A percentile compares a stretch with the other conserved stretches of the same genome.
These are phyloP conservation scores for Acanthis flammea DNA, from an alignment of 2,797 vertebrate species.

Conservation along the genomic window DNA sequence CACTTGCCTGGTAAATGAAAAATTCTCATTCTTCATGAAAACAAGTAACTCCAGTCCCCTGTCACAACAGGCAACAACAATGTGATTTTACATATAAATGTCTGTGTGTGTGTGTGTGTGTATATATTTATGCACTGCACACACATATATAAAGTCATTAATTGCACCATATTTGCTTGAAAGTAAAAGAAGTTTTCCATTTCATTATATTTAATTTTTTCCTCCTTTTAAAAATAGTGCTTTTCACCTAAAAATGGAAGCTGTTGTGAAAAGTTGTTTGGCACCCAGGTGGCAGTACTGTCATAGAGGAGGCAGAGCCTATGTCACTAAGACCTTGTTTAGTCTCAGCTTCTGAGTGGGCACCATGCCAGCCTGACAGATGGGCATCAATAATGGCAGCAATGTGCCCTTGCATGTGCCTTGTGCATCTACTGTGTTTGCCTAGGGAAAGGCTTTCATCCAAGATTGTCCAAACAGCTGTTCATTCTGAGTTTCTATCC, in stretches of 20 bases:
- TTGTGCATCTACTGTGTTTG: slow-evolving; percentile 34
- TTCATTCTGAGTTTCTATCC: slow-evolving; percentile 28
- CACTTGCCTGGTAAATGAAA: not conserved
- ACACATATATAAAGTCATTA: not conserved
- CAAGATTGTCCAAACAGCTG: slow-evolving; percentile 59
- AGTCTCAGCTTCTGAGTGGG: slow-evolving; percentile 6
- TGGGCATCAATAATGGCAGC: slow-evolving; percentile 49
- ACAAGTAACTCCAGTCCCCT: not conserved
- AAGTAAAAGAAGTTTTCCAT: not conserved
- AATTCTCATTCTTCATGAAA: not conserved
- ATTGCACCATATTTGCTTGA: not conserved
- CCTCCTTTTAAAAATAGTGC: not conserved
- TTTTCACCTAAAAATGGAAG: not conserved
- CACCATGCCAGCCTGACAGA: slow-evolving; percentile 62
- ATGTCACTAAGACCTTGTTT: not conserved
- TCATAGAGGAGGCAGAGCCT: not conserved
- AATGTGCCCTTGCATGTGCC: slow-evolving; percentile 10
- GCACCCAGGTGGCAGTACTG: slow-evolving; percentile 51
- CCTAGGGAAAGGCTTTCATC: slow-evolving; percentile 50
- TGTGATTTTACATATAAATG: not conserved
- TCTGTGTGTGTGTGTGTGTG: fast-evolving
- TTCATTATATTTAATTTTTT: not conserved
- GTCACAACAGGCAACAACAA: not conserved
- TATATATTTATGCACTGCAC: not conserved
- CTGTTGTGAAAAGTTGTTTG: not conserved